These are phyloP conservation scores for Erythrolamprus reginae DNA, from an alignment of 2,113 vertebrate species.

Conservation along the genomic window DNA sequence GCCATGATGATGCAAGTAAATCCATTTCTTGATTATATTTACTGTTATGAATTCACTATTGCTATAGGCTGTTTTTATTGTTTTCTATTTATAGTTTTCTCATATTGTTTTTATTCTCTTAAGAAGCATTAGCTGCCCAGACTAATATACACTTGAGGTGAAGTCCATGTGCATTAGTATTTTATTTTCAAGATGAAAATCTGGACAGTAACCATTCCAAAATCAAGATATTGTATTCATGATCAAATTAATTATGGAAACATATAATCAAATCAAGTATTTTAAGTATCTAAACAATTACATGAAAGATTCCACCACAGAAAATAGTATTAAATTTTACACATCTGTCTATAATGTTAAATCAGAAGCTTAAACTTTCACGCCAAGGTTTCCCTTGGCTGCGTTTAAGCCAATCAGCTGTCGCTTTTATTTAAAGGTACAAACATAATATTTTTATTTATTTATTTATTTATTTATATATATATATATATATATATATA, in stretches of 20 bases:
- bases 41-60: not conserved
- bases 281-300: not conserved
- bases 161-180: not conserved
- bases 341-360: not conserved
- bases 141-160: not conserved
- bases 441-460: no score
- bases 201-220: not conserved
- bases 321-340: not conserved
- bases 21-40: not conserved
- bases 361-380: no score
- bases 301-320: not conserved
- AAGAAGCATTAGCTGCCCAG: not conserved
- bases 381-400: no score
- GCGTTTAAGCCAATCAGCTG: no score
- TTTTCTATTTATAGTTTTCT: not conserved
- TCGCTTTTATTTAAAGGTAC: no score
- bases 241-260: not conserved
- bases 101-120: not conserved
- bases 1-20: not conserved
- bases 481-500: no score
- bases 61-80: not conserved
- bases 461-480: no score
- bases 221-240: not conserved
- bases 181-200: not conserved
- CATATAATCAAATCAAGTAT: not conserved